Evolutionary conservation across 2,797 vertebrate species (phyloP).

Genomic region (Cichlasoma orientale): DNA sequence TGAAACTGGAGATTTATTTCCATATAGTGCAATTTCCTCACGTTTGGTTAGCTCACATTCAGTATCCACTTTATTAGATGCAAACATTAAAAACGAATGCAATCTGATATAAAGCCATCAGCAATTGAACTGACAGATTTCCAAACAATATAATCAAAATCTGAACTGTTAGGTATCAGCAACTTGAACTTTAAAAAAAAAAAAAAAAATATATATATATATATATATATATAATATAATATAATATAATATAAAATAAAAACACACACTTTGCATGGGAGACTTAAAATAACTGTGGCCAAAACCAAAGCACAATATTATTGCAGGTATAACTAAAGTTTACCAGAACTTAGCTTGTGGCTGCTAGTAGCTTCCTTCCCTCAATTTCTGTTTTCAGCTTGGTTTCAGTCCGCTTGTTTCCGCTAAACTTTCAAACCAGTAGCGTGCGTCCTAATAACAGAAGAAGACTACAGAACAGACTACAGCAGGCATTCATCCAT

Average conservation of each 20-base stretch:
- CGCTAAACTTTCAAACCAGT: not conserved
- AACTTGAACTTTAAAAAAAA: too few species aligned
- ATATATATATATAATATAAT: too few species aligned
- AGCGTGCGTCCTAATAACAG: not conserved
- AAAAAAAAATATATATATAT: too few species aligned
- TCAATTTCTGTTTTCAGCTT: slow-evolving; percentile 4
- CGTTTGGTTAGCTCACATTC: not conserved
- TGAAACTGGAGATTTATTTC: not conserved
- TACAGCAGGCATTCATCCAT: not conserved
- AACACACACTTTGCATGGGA: too few species aligned
- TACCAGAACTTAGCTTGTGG: not conserved
- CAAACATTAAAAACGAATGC: not conserved
- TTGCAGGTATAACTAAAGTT: not conserved
- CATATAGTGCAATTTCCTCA: not conserved
- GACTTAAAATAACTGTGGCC: not conserved
- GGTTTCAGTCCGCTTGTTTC: not conserved
- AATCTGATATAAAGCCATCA: not conserved
- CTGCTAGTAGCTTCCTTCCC: slow-evolving; percentile 9
- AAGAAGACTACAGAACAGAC: not conserved
- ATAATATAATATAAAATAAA: too few species aligned
- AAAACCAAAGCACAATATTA: not conserved
- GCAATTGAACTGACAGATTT: not conserved
- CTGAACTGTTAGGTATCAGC: not conserved
- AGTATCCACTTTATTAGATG: not conserved
- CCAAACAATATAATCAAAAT: not conserved